These are phyloP conservation scores for Zaprionus africanus DNA, from an alignment of 1,140 invertebrate genomes.

Conservation along the genomic window DNA sequence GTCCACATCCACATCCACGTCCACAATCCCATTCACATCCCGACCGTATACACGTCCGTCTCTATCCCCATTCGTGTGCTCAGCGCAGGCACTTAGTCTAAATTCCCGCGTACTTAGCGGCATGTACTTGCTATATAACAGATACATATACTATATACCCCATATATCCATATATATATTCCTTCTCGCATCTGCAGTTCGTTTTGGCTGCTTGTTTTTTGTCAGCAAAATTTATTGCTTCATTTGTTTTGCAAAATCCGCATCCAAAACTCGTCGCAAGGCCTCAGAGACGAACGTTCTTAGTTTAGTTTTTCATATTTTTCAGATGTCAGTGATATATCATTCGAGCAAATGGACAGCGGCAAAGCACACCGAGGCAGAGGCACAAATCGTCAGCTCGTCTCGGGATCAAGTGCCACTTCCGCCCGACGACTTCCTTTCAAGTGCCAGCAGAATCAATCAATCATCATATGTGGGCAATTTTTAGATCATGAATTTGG, in stretches of 20 bases:
- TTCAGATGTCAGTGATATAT: constrained; percentile 81
- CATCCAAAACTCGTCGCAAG: constrained; percentile 27
- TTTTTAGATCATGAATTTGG: background rate
- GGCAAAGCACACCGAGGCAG: constrained; percentile 19
- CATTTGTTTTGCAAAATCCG: constrained; percentile 73
- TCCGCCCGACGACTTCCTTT: constrained; percentile 54
- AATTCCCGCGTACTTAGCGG: constrained; percentile 76
- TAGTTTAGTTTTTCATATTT: constrained; percentile 71
- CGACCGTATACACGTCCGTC: constrained; percentile 38
- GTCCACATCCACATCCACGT: constrained; percentile 50
- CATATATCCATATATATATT: constrained; percentile 9
- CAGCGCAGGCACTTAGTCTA: constrained; percentile 71
- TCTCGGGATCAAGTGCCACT: constrained; percentile 68
- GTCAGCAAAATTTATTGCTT: constrained; percentile 81
- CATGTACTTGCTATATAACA: constrained; percentile 59
- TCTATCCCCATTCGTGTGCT: constrained; percentile 57
- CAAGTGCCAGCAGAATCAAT: constrained; percentile 51
- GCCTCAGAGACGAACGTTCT: constrained; percentile 14
- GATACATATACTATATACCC: constrained; percentile 11
- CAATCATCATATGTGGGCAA: constrained; percentile 49
- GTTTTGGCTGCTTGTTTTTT: constrained; percentile 73
- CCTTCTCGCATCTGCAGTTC: constrained; percentile 43
- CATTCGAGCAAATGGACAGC: constrained; percentile 66
- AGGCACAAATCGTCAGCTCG: constrained; percentile 45
- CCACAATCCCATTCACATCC: constrained; percentile 10